A percentile compares a stretch with the other conserved stretches of the same genome.
These are phyloP conservation scores for Datnioides undecimradiatus DNA, from an alignment of 2,113 vertebrate species.

Conservation along the genomic window DNA sequence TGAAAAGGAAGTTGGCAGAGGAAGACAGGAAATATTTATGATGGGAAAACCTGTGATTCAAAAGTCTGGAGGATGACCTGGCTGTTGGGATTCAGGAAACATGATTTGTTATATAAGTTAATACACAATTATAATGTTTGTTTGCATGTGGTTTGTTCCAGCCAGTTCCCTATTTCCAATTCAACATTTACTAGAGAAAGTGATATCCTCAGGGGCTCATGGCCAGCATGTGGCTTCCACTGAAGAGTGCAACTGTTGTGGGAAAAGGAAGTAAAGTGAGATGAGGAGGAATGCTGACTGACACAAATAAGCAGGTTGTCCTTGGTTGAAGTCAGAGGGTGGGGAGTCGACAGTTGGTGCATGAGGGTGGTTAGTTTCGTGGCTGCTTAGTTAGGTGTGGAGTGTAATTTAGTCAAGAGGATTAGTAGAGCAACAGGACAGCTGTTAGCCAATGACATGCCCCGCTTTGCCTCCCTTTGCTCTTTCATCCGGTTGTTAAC, in stretches of 20 bases:
- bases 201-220: slow-evolving; percentile 40
- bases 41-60: slow-evolving; percentile 44
- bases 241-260: slow-evolving; percentile 70
- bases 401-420: slow-evolving; percentile 84
- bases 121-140: not conserved
- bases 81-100: slow-evolving; percentile 36
- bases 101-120: slow-evolving; percentile 29
- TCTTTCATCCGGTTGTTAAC: slow-evolving; percentile 84
- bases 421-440: slow-evolving; percentile 83
- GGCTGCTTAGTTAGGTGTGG: slow-evolving; percentile 82
- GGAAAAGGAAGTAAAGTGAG: slow-evolving; percentile 71
- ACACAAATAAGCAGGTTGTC: slow-evolving; percentile 83
- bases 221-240: slow-evolving; percentile 47
- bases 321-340: slow-evolving; percentile 47
- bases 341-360: slow-evolving; percentile 79
- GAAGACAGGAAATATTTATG: slow-evolving; percentile 59
- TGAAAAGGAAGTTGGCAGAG: slow-evolving; percentile 68
- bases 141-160: slow-evolving; percentile 2
- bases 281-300: slow-evolving; percentile 79
- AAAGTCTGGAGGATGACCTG: slow-evolving; percentile 54
- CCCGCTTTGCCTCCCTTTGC: slow-evolving; percentile 69
- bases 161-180: slow-evolving; percentile 6
- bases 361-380: slow-evolving; percentile 73
- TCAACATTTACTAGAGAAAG: slow-evolving; percentile 48
- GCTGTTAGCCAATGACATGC: slow-evolving; percentile 83